A percentile compares a stretch with the other conserved stretches of the same genome.
Conservation (phyloP, 2,888 invertebrate species). For the Corythucha ciliata region DNA sequence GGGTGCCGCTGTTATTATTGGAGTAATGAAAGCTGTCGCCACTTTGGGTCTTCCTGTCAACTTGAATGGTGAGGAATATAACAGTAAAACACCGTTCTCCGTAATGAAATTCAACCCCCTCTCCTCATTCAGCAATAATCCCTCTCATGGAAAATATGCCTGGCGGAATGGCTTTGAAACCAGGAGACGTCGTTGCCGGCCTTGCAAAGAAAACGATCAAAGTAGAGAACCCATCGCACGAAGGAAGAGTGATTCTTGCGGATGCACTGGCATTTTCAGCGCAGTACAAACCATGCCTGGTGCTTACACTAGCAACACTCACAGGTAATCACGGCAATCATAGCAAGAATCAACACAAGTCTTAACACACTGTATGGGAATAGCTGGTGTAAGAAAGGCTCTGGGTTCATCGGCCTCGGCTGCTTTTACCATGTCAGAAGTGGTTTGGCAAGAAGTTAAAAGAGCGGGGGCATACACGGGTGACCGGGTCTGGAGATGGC, state of each 20-base stretch:
- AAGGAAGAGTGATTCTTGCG: conserved; percentile 42
- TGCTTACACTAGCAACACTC: conserved; percentile 23
- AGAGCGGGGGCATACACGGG: conserved; percentile 27
- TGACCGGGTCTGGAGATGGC: conserved; percentile 27
- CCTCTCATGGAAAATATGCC: conserved; percentile 46
- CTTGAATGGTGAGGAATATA: conserved; percentile 49
- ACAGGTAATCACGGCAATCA: conserved; percentile 14
- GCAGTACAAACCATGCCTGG: conserved; percentile 25
- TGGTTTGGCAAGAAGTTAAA: conserved; percentile 28
- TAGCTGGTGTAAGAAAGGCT: conserved; percentile 23
- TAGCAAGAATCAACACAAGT: background rate
- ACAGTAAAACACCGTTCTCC: background rate
- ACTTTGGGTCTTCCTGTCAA: conserved; percentile 61
- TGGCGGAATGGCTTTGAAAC: conserved; percentile 50
- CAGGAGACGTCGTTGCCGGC: conserved; percentile 44
- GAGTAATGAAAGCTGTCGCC: conserved; percentile 69
- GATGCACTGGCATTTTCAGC: conserved; percentile 37
- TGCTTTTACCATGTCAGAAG: conserved; percentile 24
- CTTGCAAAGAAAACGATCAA: conserved; percentile 53
- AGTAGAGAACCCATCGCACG: conserved; percentile 51
- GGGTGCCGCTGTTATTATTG: conserved; percentile 65
- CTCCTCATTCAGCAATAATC: conserved; percentile 39
- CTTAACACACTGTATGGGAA: background rate
- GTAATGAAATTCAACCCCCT: background rate
- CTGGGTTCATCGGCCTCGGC: conserved; percentile 24